Evolutionary conservation across 1,140 invertebrate genomes (phyloP).

Genomic region (Doryteuthis pealeii): DNA sequence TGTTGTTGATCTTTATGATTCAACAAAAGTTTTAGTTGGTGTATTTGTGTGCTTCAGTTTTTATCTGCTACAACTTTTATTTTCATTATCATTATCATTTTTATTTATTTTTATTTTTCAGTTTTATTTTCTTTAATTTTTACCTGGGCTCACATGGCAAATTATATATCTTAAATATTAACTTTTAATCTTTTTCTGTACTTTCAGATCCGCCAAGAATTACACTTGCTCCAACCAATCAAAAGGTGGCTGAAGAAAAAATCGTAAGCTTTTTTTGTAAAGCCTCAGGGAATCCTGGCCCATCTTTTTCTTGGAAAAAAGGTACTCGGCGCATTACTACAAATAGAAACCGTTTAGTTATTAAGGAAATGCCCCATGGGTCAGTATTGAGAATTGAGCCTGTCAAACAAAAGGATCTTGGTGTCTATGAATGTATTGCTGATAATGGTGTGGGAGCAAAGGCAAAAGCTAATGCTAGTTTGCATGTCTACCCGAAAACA

Average conservation of each 20-base stretch:
- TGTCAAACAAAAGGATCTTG: conserved; percentile 77
- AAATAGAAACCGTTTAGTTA: conserved; percentile 58
- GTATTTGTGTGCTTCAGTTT: conserved; percentile 11
- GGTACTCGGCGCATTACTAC: conserved; percentile 80
- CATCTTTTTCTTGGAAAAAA: conserved; percentile 87
- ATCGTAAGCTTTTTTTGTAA: conserved; percentile 94
- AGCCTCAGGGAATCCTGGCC: conserved; percentile 83
- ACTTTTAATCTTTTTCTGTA: conserved; percentile 29
- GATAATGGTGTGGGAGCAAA: conserved; percentile 72
- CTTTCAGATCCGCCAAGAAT: conserved; percentile 52
- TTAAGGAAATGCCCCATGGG: conserved; percentile 66
- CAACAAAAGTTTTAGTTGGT: conserved; percentile 12
- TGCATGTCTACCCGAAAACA: conserved; percentile 72
- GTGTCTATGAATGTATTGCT: conserved; percentile 55
- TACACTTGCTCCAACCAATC: conserved; percentile 44
- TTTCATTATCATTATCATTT: neutral
- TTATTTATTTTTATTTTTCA: neutral
- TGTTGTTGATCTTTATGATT: neutral
- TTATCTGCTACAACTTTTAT: neutral
- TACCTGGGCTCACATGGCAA: neutral
- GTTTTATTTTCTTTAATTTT: neutral
- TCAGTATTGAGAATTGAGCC: conserved; percentile 91
- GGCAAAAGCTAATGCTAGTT: conserved; percentile 81
- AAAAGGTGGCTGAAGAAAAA: conserved; percentile 77
- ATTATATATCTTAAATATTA: neutral